A percentile compares a stretch with the other conserved stretches of the same genome.
phyloP scores from a whole-genome alignment of 2,888 invertebrate species.

The Koerneria pararmatus region DNA sequence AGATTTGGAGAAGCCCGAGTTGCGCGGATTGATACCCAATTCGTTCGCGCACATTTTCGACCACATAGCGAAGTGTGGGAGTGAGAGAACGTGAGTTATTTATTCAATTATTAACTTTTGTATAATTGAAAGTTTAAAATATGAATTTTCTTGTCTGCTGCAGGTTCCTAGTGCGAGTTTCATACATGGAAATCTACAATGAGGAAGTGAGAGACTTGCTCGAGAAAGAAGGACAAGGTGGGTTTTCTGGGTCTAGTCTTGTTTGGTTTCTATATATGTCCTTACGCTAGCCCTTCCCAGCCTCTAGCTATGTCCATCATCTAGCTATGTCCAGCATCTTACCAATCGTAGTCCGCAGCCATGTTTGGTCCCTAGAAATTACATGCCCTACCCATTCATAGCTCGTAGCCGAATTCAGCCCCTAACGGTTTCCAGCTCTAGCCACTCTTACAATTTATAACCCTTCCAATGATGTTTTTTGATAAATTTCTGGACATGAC shows the following conservation, averaged over 20 bases:
- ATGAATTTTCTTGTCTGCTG: conserved; percentile 65
- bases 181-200: conserved; percentile 97
- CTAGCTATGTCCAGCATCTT: too few relatives aligned
- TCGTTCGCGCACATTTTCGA: conserved; percentile 98
- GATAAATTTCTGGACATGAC: too few relatives aligned
- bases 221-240: conserved; percentile 76
- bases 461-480: too few relatives aligned
- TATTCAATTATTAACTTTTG: neutral
- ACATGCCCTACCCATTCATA: too few relatives aligned
- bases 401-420: too few relatives aligned
- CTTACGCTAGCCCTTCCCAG: neutral
- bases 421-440: too few relatives aligned
- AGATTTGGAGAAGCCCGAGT: conserved; percentile 77
- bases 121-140: conserved; percentile 72
- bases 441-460: too few relatives aligned
- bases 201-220: conserved; percentile 94
- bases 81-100: conserved; percentile 75
- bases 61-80: conserved; percentile 87
- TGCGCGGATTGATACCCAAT: conserved; percentile 89
- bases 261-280: neutral
- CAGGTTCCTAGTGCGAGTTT: conserved; percentile 90
- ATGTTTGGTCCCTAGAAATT: too few relatives aligned
- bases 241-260: too few relatives aligned
- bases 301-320: too few relatives aligned
- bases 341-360: too few relatives aligned